phyloP scores from a whole-genome alignment of 2,888 invertebrate species.

The Malacosoma neustria region DNA sequence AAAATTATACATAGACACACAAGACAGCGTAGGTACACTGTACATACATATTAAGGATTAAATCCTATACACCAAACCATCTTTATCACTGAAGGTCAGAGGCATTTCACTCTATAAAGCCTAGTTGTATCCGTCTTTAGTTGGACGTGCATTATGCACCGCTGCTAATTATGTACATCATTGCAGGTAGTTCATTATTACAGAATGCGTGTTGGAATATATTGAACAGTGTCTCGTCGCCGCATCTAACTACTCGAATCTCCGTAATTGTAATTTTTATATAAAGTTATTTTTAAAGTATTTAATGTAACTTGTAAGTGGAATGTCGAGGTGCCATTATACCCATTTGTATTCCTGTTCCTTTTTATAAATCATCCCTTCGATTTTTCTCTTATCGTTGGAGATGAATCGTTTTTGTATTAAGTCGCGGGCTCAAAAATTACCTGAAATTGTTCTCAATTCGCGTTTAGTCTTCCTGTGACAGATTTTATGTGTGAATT shows the following conservation, averaged over 20 bases:
- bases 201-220: constrained; percentile 40
- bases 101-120: no score
- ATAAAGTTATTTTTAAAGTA: constrained; percentile 59
- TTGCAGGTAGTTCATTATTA: no score
- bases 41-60: no score
- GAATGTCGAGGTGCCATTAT: constrained; percentile 70
- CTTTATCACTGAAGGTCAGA: no score
- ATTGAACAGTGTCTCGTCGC: constrained; percentile 38
- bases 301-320: constrained; percentile 56
- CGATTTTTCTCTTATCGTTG: constrained; percentile 25
- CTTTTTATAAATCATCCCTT: constrained; percentile 28
- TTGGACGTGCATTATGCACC: no score
- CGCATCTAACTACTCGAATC: constrained; percentile 63
- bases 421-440: constrained; percentile 41
- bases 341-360: constrained; percentile 57
- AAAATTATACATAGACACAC: no score
- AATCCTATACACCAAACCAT: no score
- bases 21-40: no score
- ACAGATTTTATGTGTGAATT: constrained; percentile 42
- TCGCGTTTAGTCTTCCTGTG: constrained; percentile 64
- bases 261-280: constrained; percentile 66
- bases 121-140: no score
- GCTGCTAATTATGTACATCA: no score
- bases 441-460: constrained; percentile 32
- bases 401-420: constrained; percentile 11